Evolutionary conservation across 2,888 invertebrate genomes (phyloP), one percentile per base, ranked within the genome.

Genomic region (Mantis religiosa): DNA sequence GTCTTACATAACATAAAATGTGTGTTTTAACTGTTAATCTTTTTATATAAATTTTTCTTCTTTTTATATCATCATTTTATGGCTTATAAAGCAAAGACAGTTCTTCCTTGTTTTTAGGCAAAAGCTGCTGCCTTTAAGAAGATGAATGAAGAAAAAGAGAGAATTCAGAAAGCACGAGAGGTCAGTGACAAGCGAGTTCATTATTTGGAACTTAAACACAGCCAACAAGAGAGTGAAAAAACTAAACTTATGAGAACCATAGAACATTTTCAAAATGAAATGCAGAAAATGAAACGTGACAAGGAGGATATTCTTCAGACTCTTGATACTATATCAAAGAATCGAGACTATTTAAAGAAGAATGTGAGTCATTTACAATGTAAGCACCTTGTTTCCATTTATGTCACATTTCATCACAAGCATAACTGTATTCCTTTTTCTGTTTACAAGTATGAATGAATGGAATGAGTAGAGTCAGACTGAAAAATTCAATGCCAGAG

Each of bases 221-320:
- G 4, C 92, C 95, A 94, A 93, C 83, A 94, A 94, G 86, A 94
- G 94, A 0, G 91, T 93, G 90, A 95, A 96, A 89, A 96, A 96
- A 92, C 93, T 95, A 28, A 94, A 94, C 89, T 94, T 96, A 91
- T 93, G 97, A 88, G 94, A 95, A 91, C 94, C 96, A 0, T 95
- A 95, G 91, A 96, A 96, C 15, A 71, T 71, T 25, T 71, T 71
- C 20, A 71, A 15, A 71, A 20, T 71, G 54, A 71, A 71, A 25
- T 71, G 25, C 54, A 71, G 91, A 95, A 96, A 92, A 93, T 94
- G 0, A 95, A 95, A 90, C 95, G 95, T 91, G 96, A 96, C 92
- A 93, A 97, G 90, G 96, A 97, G 91, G 93, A 94, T 47, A 96
- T 97, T 92, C 93, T 97, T 87, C 95, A 96, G 28, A 93, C 94